Percentiles rank a stretch among this genome's conserved stretches.
Evolutionary conservation across 2,888 invertebrate species (phyloP).

Genomic region (Suillia variegata): DNA sequence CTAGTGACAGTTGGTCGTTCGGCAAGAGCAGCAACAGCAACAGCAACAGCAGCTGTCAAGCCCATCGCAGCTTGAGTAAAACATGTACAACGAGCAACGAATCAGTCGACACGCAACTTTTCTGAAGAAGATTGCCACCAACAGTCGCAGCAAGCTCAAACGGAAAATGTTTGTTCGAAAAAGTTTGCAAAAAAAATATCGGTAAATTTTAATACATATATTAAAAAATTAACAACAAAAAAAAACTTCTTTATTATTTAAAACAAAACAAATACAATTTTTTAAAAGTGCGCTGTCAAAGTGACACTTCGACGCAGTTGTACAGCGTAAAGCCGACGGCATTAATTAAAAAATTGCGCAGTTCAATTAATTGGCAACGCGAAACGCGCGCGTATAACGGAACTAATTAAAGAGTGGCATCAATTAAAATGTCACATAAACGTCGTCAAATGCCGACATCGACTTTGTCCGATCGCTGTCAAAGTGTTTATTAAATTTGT

Average conservation of each 20-base stretch:
- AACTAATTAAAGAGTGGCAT: neutral
- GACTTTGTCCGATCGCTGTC: too few relatives aligned
- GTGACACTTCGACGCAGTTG: too few relatives aligned
- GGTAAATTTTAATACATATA: neutral
- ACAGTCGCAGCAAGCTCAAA: neutral
- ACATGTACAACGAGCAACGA: conserved; percentile 30
- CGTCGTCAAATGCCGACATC: too few relatives aligned
- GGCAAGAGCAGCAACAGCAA: conserved; percentile 7
- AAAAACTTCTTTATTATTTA: too few relatives aligned
- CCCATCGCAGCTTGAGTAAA: conserved; percentile 21
- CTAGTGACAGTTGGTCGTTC: conserved; percentile 19
- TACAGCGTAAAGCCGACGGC: neutral
- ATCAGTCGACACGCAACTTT: conserved; percentile 50
- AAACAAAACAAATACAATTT: too few relatives aligned
- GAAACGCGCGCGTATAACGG: neutral
- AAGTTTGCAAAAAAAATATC: neutral
- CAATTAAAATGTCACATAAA: neutral
- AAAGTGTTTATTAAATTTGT: too few relatives aligned
- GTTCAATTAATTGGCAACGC: neutral
- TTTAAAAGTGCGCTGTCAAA: too few relatives aligned
- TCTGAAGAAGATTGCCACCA: conserved; percentile 34
- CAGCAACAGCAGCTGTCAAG: conserved; percentile 23
- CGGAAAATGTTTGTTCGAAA: neutral
- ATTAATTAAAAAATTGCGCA: neutral
- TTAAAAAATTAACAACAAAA: too few relatives aligned